Evolutionary conservation across 37 sponge, comb jelly and placozoan species (phyloP).

Genomic region (Beroe forskalii): DNA sequence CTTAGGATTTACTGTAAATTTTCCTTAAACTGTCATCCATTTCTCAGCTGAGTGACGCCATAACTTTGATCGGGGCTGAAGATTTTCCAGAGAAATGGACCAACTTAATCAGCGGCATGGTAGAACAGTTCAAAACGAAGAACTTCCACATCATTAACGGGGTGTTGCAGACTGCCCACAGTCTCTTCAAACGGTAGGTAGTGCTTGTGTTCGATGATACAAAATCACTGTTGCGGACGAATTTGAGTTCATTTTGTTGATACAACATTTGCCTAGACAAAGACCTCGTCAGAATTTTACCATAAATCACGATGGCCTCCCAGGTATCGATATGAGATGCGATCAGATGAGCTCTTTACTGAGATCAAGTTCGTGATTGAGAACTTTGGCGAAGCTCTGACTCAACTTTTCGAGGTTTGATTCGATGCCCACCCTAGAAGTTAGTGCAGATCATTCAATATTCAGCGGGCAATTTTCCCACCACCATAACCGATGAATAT

Average conservation of each 20-base stretch:
- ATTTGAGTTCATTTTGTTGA: too few relatives aligned
- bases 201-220: too few relatives aligned
- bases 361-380: constrained; percentile 96
- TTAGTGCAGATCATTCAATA: too few relatives aligned
- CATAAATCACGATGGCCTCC: too few relatives aligned
- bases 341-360: constrained; percentile 86
- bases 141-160: constrained; percentile 97
- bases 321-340: constrained; percentile 84
- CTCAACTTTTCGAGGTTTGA: constrained; percentile 77
- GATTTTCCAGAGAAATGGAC: constrained; percentile 96
- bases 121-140: constrained; percentile 78
- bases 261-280: too few relatives aligned
- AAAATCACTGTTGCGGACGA: too few relatives aligned
- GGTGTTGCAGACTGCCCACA: constrained; percentile 95
- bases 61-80: constrained; percentile 91
- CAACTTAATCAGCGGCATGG: constrained; percentile 81
- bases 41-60: constrained; percentile 92
- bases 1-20: constrained; percentile 84
- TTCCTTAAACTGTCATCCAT: constrained; percentile 80
- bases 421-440: too few relatives aligned
- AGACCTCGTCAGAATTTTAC: too few relatives aligned
- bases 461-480: too few relatives aligned
- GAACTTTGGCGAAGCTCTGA: constrained; percentile 79
- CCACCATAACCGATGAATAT: too few relatives aligned
- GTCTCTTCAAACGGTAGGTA: constrained; percentile 88